phyloP scores from a whole-genome alignment of 2,888 invertebrate genomes.

The Scaptomyza reducta region DNA sequence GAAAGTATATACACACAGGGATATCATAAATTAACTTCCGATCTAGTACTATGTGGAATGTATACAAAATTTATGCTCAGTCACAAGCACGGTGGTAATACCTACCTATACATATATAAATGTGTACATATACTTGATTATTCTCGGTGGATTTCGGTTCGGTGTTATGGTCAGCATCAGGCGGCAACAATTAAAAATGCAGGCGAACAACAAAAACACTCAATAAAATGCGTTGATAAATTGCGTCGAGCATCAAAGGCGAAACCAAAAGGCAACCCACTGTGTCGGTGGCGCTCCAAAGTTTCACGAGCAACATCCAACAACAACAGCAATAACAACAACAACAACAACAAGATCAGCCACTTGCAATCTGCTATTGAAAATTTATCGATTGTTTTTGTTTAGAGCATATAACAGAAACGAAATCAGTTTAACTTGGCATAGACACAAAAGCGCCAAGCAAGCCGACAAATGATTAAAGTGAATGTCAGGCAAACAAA shows the following conservation, averaged over 20 bases:
- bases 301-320: constrained; percentile 1
- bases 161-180: constrained; percentile 80
- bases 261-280: constrained; percentile 62
- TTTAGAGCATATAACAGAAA: constrained; percentile 59
- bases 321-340: constrained; percentile 10
- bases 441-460: constrained; percentile 84
- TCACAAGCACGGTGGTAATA: constrained; percentile 42
- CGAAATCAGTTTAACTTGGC: constrained; percentile 53
- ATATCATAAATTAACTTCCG: constrained; percentile 76
- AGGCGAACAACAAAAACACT: constrained; percentile 70
- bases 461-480: constrained; percentile 27
- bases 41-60: constrained; percentile 50
- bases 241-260: constrained; percentile 78
- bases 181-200: constrained; percentile 79
- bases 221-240: constrained; percentile 82
- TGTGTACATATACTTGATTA: background rate
- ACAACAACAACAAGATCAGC: constrained; percentile 18
- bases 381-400: constrained; percentile 80
- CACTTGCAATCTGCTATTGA: constrained; percentile 75
- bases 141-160: constrained; percentile 2
- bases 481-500: constrained; percentile 36
- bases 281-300: constrained; percentile 78
- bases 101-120: background rate
- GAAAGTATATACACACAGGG: constrained; percentile 38
- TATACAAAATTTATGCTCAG: constrained; percentile 66